Conservation (phyloP, 2,888 invertebrate genomes). For the Serrognathus titanus region DNA sequence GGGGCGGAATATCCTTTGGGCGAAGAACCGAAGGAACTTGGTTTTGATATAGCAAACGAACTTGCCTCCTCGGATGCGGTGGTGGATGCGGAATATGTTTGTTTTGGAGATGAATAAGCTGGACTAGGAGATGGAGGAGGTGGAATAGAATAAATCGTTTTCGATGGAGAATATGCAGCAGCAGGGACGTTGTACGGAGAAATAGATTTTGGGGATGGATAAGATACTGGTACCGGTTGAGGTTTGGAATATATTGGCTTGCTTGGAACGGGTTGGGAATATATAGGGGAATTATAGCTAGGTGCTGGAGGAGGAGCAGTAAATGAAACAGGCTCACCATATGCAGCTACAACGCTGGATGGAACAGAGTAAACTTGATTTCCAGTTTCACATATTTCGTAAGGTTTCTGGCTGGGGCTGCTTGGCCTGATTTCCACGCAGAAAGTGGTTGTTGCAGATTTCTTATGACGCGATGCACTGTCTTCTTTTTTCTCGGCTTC, state of each 20-base stretch:
- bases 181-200: slow-evolving; percentile 19
- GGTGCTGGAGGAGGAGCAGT: slow-evolving; percentile 11
- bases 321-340: slow-evolving; percentile 13
- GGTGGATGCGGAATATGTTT: slow-evolving; percentile 4
- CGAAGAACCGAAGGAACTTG: background rate
- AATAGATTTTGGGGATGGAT: slow-evolving; percentile 14
- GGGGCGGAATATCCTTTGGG: slow-evolving; percentile 1
- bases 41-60: background rate
- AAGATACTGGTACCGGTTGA: slow-evolving; percentile 3
- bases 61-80: background rate
- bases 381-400: slow-evolving; percentile 43
- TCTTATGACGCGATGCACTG: slow-evolving; percentile 37
- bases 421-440: slow-evolving; percentile 50
- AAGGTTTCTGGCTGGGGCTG: slow-evolving; percentile 42
- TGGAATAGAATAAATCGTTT: background rate
- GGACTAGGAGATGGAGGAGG: background rate
- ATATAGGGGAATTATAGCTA: background rate
- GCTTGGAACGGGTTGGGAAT: too few relatives aligned
- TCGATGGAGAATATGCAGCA: slow-evolving; percentile 19
- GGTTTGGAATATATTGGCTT: too few relatives aligned
- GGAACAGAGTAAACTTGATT: slow-evolving; percentile 20
- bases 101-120: slow-evolving; percentile 1
- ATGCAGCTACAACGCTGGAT: slow-evolving; percentile 5
- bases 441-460: slow-evolving; percentile 48
- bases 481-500: slow-evolving; percentile 17